Base-by-base conservation (phyloP, 2,888 invertebrate genomes). In the Polydrusus tereticollis region DNA sequence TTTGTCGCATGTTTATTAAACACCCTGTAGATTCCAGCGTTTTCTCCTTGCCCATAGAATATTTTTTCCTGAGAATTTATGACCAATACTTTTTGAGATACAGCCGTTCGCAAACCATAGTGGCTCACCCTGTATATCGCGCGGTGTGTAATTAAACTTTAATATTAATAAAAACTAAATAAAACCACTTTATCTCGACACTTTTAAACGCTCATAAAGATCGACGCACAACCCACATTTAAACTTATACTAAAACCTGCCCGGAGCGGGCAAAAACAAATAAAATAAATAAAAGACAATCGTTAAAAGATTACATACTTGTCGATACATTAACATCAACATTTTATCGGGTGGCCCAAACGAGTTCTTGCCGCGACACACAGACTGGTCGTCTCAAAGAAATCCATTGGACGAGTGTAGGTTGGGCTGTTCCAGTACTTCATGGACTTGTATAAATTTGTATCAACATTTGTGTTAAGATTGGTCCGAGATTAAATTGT, bases 271-370 rank as follows among this genome's bases (percentile, higher is more conserved):
- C 47, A 62, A 66, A 69, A 69, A 69, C 81, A 80, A 81, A 81
- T 78, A 82, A 58, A 82, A 85, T 85, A 85, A 85, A 85, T 83
- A 85, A 85, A 82, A 81, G 80, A 83, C 82, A 74, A 82, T 85
- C 85, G 85, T 85, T 85, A 85, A 85, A 85, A 84, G 85, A 86
- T 86, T 85, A 86, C 83, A 83, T 79, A 83, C 84, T 82, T 84
- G 85, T 85, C 84, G 83, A 84, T 85, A 85, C 85, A 85, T 84
- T 85, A 85, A 84, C 83, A 81, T 79, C 81, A 82, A 83, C 84
- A 84, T 84, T 84, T 83, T 81, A 76, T 77, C 76, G 71, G 78
- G 80, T 77, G 73, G 82, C 73, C 78, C 84, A 82, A 74, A 70
- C 62, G 29, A 59, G 70, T 65, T 73, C 20, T 64, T 36, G 5